Base-by-base conservation (phyloP, 2,888 invertebrate species). In the Pasiphila rectangulata region DNA sequence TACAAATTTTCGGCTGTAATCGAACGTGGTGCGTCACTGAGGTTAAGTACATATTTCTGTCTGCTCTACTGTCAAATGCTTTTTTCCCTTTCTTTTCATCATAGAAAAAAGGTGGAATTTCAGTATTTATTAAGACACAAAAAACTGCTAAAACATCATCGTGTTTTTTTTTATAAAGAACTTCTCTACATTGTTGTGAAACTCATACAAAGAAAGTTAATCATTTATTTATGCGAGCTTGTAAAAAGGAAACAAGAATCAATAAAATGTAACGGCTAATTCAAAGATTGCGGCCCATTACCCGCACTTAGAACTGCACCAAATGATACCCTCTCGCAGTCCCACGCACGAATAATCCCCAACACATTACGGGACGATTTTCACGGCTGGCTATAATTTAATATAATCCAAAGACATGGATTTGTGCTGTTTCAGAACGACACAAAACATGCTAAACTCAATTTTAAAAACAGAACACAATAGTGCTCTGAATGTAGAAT, bases 341-440 rank as follows among this genome's bases (percentile, higher is more conserved):
- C 87, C 82, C 86, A 87, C 87, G 85, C 74, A 68, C 75, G 69
- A 63, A 74, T 74, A 79, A 83, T 83, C 81, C 75, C 72, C 83
- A 78, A 87, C 88, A 87, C 87, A 85, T 87, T 86, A 86, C 83
- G 69, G 61, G 79, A 79, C 82, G 77, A 85, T 85, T 86, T 87
- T 87, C 88, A 88, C 88, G 83, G 87, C 87, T 86, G 69, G 77
- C 83, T 81, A 82, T 86, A 87, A 87, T 88, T 87, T 87, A 88
- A 87, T 87, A 87, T 88, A 86, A 86, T 85, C 84, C 84, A 87
- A 88, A 86, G 86, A 80, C 84, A 72, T 81, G 78, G 77, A 79
- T 71, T 80, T 74, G 72, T 64, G 72, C 61, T 58, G 57, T 69
- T 69, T 67, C 63, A 54, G 44, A 67, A 64, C 55, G 53, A 50